Evolutionary conservation across 2,888 invertebrate genomes (phyloP).

Genomic region (Cetonia aurata): DNA sequence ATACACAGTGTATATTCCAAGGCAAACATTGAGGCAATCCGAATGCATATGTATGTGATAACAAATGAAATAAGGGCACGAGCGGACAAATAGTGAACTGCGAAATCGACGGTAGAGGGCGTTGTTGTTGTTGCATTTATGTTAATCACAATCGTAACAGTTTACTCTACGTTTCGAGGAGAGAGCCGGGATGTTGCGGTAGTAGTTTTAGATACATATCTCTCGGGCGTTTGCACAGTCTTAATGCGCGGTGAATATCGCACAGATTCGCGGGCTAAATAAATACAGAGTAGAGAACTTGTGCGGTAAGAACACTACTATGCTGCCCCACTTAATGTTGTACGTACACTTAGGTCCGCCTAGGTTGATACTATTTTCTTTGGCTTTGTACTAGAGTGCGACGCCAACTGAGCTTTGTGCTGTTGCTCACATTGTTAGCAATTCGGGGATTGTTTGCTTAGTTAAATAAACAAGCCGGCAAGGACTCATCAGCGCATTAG

Average conservation of each 20-base stretch:
- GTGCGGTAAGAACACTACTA: conserved; percentile 13
- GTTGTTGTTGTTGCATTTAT: conserved; percentile 33
- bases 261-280: conserved; percentile 35
- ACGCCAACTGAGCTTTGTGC: conserved; percentile 25
- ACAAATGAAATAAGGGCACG: conserved; percentile 2
- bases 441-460: conserved; percentile 21
- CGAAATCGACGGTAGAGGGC: not conserved
- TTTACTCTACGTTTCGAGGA: conserved; percentile 22
- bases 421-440: conserved; percentile 11
- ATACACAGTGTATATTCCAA: too few species aligned
- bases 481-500: conserved; percentile 22
- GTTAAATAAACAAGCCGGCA: conserved; percentile 28
- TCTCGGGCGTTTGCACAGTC: conserved; percentile 33
- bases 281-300: conserved; percentile 29
- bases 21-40: too few species aligned
- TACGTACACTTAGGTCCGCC: conserved; percentile 28
- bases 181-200: not conserved
- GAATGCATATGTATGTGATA: not conserved
- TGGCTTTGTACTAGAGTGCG: conserved; percentile 10
- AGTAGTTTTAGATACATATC: conserved; percentile 38
- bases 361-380: conserved; percentile 26
- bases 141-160: conserved; percentile 39
- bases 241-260: conserved; percentile 38
- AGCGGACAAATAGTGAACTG: conserved; percentile 12
- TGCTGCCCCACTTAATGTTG: conserved; percentile 30